Conservation (phyloP, 2,888 invertebrate species). For the Perizoma affinitatum region DNA sequence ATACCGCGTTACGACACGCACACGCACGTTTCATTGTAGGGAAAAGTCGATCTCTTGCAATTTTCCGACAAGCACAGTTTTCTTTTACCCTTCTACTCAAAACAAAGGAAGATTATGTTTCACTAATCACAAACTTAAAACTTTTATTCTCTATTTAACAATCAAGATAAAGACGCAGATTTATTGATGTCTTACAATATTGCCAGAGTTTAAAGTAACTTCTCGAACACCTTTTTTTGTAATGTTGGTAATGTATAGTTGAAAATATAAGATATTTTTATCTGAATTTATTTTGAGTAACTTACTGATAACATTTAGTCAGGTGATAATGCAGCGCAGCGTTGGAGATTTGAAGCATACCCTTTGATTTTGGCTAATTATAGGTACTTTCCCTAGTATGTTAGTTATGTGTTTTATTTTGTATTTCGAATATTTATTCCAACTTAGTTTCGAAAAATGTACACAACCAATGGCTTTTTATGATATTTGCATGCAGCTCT, state of each 20-base stretch:
- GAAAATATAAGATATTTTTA: background rate
- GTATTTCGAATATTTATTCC: background rate
- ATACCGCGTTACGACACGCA: conserved; percentile 49
- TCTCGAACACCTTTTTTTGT: too few relatives aligned
- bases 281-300: background rate
- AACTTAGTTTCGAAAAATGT: background rate
- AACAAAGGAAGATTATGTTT: too few relatives aligned
- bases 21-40: conserved; percentile 29
- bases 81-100: too few relatives aligned
- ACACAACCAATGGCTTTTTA: background rate
- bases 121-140: too few relatives aligned
- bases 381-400: too few relatives aligned
- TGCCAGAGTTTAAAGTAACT: too few relatives aligned
- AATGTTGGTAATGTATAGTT: too few relatives aligned
- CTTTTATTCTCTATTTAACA: too few relatives aligned
- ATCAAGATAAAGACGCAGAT: too few relatives aligned
- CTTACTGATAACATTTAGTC: background rate
- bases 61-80: conserved; percentile 7
- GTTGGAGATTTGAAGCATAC: background rate
- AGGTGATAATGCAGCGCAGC: background rate
- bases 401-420: background rate
- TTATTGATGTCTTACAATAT: too few relatives aligned
- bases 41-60: conserved; percentile 26
- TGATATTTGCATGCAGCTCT: background rate
- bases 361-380: background rate